phyloP scores from a whole-genome alignment of 2,113 vertebrate species.

The Campylorhamphus procurvoides region DNA sequence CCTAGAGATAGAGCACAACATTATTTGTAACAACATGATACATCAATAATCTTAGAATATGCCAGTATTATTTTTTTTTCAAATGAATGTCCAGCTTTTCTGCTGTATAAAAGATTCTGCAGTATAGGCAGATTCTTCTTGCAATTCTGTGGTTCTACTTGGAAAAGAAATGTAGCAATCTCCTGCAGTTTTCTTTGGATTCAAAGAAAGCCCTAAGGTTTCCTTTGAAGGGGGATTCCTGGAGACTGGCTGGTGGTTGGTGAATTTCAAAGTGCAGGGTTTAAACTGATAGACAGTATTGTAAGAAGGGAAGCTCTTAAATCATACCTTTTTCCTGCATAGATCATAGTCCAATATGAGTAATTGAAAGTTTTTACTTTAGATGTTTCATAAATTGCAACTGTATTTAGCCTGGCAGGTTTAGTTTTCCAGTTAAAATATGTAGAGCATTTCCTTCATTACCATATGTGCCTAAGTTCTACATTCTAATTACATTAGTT shows the following conservation, averaged over 20 bases:
- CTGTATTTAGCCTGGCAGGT: not conserved
- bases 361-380: not conserved
- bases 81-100: not conserved
- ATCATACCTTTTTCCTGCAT: not conserved
- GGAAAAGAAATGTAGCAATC: not conserved
- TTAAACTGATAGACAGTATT: not conserved
- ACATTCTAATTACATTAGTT: not conserved
- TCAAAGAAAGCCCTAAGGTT: not conserved
- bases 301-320: not conserved
- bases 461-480: not conserved
- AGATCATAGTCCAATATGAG: not conserved
- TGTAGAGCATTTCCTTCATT: not conserved
- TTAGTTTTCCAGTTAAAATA: not conserved
- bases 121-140: not conserved
- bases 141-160: not conserved
- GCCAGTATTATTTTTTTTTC: not conserved
- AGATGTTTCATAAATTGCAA: not conserved
- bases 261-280: not conserved
- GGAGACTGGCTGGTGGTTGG: not conserved
- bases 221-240: conserved; percentile 11
- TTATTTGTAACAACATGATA: not conserved
- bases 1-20: not conserved
- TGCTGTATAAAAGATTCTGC: not conserved
- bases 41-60: not conserved
- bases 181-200: not conserved